These are phyloP conservation scores for Caenorhabditis parvicauda DNA, from an alignment of 2,888 invertebrate genomes.

Conservation along the genomic window DNA sequence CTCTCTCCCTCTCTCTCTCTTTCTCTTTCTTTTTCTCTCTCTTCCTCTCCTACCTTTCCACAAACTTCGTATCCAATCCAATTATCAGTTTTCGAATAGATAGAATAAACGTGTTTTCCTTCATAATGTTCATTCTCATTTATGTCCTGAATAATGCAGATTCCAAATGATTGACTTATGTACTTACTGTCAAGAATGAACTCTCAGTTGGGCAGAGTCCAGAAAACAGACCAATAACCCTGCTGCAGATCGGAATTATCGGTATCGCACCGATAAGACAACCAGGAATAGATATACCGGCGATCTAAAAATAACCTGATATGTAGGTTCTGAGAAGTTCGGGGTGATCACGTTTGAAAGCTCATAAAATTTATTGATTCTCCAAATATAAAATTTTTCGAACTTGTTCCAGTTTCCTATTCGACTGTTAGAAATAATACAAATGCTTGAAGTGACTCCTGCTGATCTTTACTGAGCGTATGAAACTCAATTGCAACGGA, in stretches of 20 bases:
- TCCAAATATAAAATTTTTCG: no score
- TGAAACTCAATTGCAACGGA: no score
- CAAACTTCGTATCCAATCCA: slow-evolving; percentile 34
- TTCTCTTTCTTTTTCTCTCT: no score
- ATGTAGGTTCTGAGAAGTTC: neutral
- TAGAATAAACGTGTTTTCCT: slow-evolving; percentile 19
- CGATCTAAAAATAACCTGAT: slow-evolving; percentile 7
- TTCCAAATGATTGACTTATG: neutral
- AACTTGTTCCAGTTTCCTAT: no score
- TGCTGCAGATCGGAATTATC: slow-evolving; percentile 30
- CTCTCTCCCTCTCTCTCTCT: no score
- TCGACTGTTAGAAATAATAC: no score
- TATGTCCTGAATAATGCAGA: slow-evolving; percentile 19
- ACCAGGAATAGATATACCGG: slow-evolving; percentile 25
- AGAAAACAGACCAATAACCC: slow-evolving; percentile 28
- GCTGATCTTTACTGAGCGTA: no score
- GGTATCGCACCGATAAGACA: slow-evolving; percentile 32
- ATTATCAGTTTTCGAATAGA: slow-evolving; percentile 24
- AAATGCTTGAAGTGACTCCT: no score
- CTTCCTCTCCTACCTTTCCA: slow-evolving; percentile 12
- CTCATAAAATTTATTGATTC: no score
- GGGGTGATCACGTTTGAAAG: no score
- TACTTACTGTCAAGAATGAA: slow-evolving; percentile 21
- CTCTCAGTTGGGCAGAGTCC: slow-evolving; percentile 32
- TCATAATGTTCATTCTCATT: slow-evolving; percentile 32